phyloP scores from a whole-genome alignment of 2,888 invertebrate genomes.

The Dinocampus coccinellae region DNA sequence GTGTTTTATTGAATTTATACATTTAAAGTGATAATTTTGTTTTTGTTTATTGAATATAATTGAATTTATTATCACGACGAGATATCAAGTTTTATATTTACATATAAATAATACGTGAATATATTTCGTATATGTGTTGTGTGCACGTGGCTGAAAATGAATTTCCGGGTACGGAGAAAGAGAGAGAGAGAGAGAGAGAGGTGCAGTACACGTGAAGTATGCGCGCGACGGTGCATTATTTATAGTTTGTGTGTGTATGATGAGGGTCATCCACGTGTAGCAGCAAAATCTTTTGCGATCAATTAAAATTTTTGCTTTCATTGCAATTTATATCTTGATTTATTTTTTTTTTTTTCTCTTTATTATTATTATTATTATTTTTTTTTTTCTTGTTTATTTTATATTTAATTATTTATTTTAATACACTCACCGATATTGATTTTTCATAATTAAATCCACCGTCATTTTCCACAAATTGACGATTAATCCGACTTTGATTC shows the following conservation, averaged over 20 bases:
- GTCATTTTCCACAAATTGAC: conserved; percentile 51
- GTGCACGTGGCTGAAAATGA: background rate
- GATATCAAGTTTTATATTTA: background rate
- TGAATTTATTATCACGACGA: background rate
- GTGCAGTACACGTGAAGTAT: conserved; percentile 70
- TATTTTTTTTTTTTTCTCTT: background rate
- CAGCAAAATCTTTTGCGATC: background rate
- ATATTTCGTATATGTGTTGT: background rate
- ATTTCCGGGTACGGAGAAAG: background rate
- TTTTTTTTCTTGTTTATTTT: background rate
- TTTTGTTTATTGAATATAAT: background rate
- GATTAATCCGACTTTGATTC: conserved; percentile 52
- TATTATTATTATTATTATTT: background rate
- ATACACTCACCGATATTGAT: conserved; percentile 52
- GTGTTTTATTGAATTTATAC: too few species aligned
- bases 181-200: too few species aligned
- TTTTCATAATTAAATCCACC: conserved; percentile 48
- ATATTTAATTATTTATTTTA: background rate
- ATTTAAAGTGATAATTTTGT: background rate
- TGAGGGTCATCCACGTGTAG: conserved; percentile 33
- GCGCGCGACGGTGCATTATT: conserved; percentile 50
- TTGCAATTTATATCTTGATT: background rate
- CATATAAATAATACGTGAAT: conserved; percentile 1
- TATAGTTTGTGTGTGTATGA: conserved; percentile 61
- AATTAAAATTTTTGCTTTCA: background rate